Percentiles rank a stretch among this genome's conserved stretches.
Conservation (phyloP, 2,888 invertebrate genomes). For the Coremacera marginata region DNA sequence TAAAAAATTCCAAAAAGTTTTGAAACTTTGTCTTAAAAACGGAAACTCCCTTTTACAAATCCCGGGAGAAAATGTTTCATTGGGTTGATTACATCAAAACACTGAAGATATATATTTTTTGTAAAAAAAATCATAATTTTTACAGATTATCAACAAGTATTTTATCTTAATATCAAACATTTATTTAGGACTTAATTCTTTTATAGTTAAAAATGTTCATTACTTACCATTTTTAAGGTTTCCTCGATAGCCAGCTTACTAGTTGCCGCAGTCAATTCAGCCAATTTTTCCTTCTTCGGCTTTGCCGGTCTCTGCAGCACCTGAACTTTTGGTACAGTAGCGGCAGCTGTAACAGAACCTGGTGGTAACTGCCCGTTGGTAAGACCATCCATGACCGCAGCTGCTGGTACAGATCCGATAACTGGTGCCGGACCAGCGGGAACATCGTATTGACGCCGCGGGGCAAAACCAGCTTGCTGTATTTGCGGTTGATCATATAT, state of each 20-base stretch:
- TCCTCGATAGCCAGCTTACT: constrained; percentile 62
- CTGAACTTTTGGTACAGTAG: constrained; percentile 41
- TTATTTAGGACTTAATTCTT: background rate
- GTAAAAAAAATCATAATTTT: too few relatives aligned
- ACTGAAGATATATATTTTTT: too few relatives aligned
- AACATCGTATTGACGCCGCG: constrained; percentile 64
- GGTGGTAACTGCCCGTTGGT: constrained; percentile 52
- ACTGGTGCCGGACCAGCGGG: constrained; percentile 40
- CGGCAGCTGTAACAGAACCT: background rate
- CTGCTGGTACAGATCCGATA: constrained; percentile 41
- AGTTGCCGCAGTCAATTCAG: constrained; percentile 48
- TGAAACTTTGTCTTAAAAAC: too few relatives aligned
- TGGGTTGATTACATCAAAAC: too few relatives aligned
- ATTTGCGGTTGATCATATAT: constrained; percentile 46
- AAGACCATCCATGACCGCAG: constrained; percentile 37
- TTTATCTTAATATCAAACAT: background rate
- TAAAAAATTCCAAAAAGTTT: too few relatives aligned
- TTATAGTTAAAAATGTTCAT: background rate
- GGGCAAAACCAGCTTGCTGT: constrained; percentile 63
- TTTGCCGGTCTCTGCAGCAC: constrained; percentile 53
- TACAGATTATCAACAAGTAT: too few relatives aligned
- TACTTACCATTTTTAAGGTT: constrained; percentile 61
- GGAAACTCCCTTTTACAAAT: too few relatives aligned
- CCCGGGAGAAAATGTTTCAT: too few relatives aligned
- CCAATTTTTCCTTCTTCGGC: constrained; percentile 59